Evolutionary conservation across 2,888 invertebrate genomes (phyloP), one percentile per base, ranked within the genome.

Genomic region (Ptilodon capucinus): DNA sequence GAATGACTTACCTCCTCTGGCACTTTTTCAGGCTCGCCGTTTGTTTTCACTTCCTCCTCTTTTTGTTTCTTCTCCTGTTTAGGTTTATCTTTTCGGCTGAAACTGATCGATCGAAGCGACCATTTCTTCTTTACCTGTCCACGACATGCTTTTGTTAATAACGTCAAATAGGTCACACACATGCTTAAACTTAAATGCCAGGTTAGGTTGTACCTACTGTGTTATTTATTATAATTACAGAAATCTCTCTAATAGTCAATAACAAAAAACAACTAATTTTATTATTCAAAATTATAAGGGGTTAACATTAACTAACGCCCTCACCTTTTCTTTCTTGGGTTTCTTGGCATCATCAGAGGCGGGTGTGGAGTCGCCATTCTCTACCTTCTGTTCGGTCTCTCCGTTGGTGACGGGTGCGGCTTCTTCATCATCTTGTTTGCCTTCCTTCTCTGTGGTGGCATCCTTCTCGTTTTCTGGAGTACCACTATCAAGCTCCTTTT

Each of bases 31-130:
- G 93, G 92, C 84, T 95, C 87, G 70, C 92, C 92, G 79, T 92
- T 91, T 68, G 89, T 76, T 84, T 92, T 84, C 81, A 92, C 83
- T 91, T 95, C 84, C 18, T 90, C 89, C 8, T 90, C 89, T 60
- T 93, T 93, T 66, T 90, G 88, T 63, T 92, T 92, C 84, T 96
- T 95, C 71, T 92, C 93, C 65, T 96, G 96, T 85, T 97, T 97
- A 68, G 94, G 94, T 92, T 96, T 97, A 81, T 97, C 97, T 87
- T 96, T 96, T 86, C 95, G 95, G 78, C 95, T 95, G 86, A 97
- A 97, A 78, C 96, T 96, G 91, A 97, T 95, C 78, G 95, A 95
- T 77, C 96, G 94, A 87, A 97, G 94, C 71, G 96, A 96, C 96
- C 96, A 97, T 92, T 96, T 96, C 93, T 96, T 96, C 93, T 96